Conservation (phyloP, 2,797 vertebrate genomes). For the Sebastes iracundus region DNA sequence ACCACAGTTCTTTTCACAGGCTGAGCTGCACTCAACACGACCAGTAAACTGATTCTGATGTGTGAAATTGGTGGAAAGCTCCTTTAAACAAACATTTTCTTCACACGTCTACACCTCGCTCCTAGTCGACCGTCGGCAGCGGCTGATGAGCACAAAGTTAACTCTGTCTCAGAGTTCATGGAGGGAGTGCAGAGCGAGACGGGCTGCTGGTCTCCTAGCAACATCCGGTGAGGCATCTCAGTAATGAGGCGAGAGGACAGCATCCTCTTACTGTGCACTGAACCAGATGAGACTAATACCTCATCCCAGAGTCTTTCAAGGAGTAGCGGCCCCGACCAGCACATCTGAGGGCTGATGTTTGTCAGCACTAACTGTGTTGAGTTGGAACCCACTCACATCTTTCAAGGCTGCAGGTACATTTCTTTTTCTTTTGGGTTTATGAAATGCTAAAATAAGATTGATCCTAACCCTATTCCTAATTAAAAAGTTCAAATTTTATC, state of each 20-base stretch:
- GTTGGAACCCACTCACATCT: too few species aligned
- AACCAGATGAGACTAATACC: slow-evolving; percentile 39
- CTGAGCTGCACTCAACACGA: too few species aligned
- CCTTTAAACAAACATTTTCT: background rate
- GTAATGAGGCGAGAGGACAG: slow-evolving; percentile 51
- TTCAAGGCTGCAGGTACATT: too few species aligned
- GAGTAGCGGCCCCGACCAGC: background rate
- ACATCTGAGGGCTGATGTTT: background rate
- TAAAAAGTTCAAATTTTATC: too few species aligned
- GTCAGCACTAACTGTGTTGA: background rate
- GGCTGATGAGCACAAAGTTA: background rate
- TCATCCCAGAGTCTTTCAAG: background rate
- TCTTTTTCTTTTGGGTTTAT: too few species aligned
- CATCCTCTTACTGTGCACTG: slow-evolving; percentile 44
- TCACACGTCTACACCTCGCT: background rate
- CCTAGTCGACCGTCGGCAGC: background rate
- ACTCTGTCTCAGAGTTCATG: slow-evolving; percentile 47
- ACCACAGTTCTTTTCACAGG: too few species aligned
- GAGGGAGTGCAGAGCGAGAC: slow-evolving; percentile 20
- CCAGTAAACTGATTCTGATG: too few species aligned
- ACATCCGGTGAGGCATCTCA: slow-evolving; percentile 50
- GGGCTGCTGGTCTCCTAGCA: slow-evolving; percentile 57
- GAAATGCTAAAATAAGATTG: too few species aligned
- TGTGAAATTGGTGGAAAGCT: background rate
- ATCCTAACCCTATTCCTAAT: too few species aligned